Evolutionary conservation across 2,888 invertebrate genomes (phyloP), one percentile per base, ranked within the genome.

Genomic region (Cistogaster globosa): DNA sequence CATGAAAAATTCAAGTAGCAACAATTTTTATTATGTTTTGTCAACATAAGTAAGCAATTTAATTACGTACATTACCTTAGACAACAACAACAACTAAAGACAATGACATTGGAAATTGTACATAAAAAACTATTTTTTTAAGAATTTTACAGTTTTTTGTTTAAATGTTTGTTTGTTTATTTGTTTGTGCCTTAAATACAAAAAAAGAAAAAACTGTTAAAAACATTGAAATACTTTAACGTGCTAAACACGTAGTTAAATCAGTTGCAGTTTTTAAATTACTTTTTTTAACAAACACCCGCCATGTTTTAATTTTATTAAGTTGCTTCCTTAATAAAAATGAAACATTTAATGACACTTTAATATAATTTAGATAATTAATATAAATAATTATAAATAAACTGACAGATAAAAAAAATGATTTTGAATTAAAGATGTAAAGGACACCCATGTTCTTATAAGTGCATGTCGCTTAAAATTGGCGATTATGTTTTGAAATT

Each of bases 31-130:
- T 26, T 76, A 18, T 60, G 22, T 65, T 58, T 71, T 77, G 60
- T 67, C 71, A 72, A 58, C 77, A 45, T 32, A 32, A 74, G 62
- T 71, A 74, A 72, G 62, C 62, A 74, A 83, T 68, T 83, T 62
- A 83, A 74, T 78, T 78, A 51, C 45, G 62, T 18, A 51, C 45
- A 57, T 36, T 55, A 55, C 45, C 67, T n/a, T 48, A 45, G 55
- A 72, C 72, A n/a, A 42, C n/a, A 20, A 62, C 26, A 7, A 55
- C 18, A 7, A 55, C 63, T 20, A n/a, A 36, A n/a, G 9, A 16
- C 63, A 36, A 20, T 63, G 57, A 63, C 71, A 83, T 77, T 77
- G 65, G 20, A 53, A 65, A 60, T 55, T 55, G 53, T 68, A 76
- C 58, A 71, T 71, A 11, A 9, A 6, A 65, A 65, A 58, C 65